Evolutionary conservation across 1,140 invertebrate genomes (phyloP).

Genomic region (Melitaea cinxia): DNA sequence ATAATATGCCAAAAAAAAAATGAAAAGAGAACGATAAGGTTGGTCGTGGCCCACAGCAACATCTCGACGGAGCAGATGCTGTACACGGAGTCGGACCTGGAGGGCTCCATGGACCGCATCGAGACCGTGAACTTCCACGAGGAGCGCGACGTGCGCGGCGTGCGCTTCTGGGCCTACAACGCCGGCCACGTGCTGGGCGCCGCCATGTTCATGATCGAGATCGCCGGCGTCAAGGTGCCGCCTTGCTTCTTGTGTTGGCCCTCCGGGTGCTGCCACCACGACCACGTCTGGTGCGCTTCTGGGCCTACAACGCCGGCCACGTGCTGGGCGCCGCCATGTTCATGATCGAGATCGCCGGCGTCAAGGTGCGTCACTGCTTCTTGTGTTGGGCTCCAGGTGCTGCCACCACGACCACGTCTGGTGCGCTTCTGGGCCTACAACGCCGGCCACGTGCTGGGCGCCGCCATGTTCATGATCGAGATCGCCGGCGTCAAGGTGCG

Average conservation of each 20-base stretch:
- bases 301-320: too few species aligned
- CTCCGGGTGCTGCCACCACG: too few species aligned
- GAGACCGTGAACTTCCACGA: constrained; percentile 99
- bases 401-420: constrained; percentile 98
- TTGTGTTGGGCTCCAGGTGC: constrained; percentile 98
- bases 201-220: constrained; percentile 99
- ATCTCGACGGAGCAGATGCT: constrained; percentile 99
- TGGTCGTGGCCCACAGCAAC: constrained; percentile 92
- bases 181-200: constrained; percentile 99
- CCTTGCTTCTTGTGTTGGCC: background rate
- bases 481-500: constrained; percentile 96
- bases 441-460: constrained; percentile 98
- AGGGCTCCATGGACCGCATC: constrained; percentile 99
- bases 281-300: too few species aligned
- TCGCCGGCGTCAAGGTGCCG: constrained; percentile 95
- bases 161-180: constrained; percentile 99
- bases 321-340: too few species aligned
- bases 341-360: constrained; percentile 99
- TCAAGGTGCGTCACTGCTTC: constrained; percentile 87
- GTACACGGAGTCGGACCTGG: constrained; percentile 98
- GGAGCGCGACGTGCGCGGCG: constrained; percentile 98
- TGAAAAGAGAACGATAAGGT: too few species aligned
- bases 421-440: constrained; percentile 99
- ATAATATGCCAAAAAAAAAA: too few species aligned
- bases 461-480: constrained; percentile 99